phyloP scores from a whole-genome alignment of 2,797 vertebrate genomes.

The Ctenosaura bakeri region DNA sequence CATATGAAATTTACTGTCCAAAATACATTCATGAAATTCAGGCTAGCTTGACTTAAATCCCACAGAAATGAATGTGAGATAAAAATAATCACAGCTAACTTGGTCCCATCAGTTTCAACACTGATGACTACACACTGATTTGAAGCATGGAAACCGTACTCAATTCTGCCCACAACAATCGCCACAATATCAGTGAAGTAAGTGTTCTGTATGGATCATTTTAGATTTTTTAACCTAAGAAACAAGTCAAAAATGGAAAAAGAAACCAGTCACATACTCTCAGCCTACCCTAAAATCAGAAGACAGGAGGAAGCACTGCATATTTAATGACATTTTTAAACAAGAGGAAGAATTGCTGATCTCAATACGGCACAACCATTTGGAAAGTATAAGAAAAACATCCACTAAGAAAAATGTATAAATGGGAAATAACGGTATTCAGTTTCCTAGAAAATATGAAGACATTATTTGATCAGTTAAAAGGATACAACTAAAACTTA shows the following conservation, averaged over 20 bases:
- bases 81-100: not conserved
- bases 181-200: not conserved
- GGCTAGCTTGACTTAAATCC: not conserved
- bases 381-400: not conserved
- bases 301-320: not conserved
- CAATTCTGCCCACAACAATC: not conserved
- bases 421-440: not conserved
- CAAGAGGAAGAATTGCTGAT: not conserved
- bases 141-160: not conserved
- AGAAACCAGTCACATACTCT: no score
- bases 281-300: not conserved
- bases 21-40: not conserved
- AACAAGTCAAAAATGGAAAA: not conserved
- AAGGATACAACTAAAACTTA: not conserved
- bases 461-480: not conserved
- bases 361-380: not conserved
- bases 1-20: not conserved
- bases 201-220: not conserved
- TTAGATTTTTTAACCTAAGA: not conserved
- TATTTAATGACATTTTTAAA: not conserved
- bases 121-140: not conserved
- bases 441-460: not conserved
- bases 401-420: not conserved
- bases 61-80: not conserved
- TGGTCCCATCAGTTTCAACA: not conserved